Conservation (phyloP, 2,888 invertebrate genomes). For the Cryptops parisi region DNA sequence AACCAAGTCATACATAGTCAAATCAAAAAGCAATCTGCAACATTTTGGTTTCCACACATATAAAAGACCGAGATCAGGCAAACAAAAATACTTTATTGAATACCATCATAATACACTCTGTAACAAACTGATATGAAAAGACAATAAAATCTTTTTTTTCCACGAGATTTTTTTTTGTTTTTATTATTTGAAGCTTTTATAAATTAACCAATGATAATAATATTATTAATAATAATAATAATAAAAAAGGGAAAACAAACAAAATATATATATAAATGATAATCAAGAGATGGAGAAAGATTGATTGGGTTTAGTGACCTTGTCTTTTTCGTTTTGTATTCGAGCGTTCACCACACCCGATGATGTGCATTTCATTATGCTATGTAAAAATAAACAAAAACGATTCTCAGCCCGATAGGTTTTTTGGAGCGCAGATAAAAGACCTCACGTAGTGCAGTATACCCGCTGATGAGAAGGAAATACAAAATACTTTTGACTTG, state of each 20-base stretch:
- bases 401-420: not conserved
- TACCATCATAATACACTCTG: slow-evolving; percentile 19
- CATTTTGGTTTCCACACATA: not conserved
- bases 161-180: slow-evolving; percentile 12
- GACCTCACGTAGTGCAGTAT: slow-evolving; percentile 1
- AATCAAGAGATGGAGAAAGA: not conserved
- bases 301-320: no score
- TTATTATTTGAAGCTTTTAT: slow-evolving; percentile 4
- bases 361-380: slow-evolving; percentile 3
- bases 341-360: not conserved
- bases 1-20: not conserved
- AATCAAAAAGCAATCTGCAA: not conserved
- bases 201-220: slow-evolving; percentile 14
- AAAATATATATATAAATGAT: not conserved
- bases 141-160: slow-evolving; percentile 17
- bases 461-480: slow-evolving; percentile 1
- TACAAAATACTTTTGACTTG: not conserved
- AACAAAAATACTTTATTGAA: slow-evolving; percentile 17
- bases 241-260: not conserved
- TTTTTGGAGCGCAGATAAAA: not conserved
- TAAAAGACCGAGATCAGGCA: slow-evolving; percentile 5
- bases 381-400: not conserved
- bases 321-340: not conserved
- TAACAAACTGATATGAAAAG: slow-evolving; percentile 20
- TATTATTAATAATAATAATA: slow-evolving; percentile 8